A percentile compares a stretch with the other conserved stretches of the same genome.
phyloP scores from a whole-genome alignment of 1,140 invertebrate genomes.

The Cydia fagiglandana region DNA sequence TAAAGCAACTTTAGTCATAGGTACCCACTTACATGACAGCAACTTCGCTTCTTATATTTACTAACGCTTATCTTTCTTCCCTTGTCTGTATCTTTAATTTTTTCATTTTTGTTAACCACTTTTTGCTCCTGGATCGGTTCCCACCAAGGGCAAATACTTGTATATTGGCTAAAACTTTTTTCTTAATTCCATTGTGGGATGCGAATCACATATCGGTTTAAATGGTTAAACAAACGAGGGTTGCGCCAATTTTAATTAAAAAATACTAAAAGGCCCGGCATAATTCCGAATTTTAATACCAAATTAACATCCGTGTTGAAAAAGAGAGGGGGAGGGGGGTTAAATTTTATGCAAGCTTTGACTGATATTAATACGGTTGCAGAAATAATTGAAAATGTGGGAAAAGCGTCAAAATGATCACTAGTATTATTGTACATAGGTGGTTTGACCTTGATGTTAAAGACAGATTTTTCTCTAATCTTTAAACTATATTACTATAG shows the following conservation, averaged over 20 bases:
- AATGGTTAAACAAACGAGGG: background rate
- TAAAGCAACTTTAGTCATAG: too few relatives aligned
- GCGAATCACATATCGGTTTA: background rate
- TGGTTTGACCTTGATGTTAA: too few relatives aligned
- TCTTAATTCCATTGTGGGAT: background rate
- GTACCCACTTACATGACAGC: too few relatives aligned
- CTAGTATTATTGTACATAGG: too few relatives aligned
- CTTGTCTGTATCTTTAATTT: too few relatives aligned
- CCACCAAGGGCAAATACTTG: background rate
- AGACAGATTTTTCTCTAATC: too few relatives aligned
- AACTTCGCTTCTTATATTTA: too few relatives aligned
- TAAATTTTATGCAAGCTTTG: background rate
- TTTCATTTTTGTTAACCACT: too few relatives aligned
- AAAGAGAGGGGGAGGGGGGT: too few relatives aligned
- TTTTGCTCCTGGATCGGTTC: background rate
- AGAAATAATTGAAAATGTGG: background rate
- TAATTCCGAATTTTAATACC: conserved; percentile 8
- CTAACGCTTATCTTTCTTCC: too few relatives aligned
- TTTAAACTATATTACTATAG: too few relatives aligned
- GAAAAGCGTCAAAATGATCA: too few relatives aligned
- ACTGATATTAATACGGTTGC: background rate
- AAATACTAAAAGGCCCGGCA: conserved; percentile 22
- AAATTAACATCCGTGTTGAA: conserved; percentile 8
- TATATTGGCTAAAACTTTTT: background rate
- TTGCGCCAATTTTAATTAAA: conserved; percentile 16